Base-by-base conservation (phyloP, 64 coral and sea anemone genomes). In the Stichodactyla helianthus region DNA sequence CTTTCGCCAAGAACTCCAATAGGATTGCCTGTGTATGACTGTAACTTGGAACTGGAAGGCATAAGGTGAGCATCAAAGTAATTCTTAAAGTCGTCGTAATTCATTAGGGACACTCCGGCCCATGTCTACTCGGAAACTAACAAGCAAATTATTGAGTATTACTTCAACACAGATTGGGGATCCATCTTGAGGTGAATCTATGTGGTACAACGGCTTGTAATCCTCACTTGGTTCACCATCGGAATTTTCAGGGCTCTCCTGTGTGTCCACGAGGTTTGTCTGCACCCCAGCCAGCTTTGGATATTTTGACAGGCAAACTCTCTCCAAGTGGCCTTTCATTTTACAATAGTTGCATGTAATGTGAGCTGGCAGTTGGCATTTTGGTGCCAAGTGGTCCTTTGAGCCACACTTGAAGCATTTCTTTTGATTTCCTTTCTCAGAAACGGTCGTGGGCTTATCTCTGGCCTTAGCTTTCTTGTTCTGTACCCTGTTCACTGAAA, bases 11-110 rank as follows among this genome's bases (percentile, higher is more conserved):
- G 9, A 57, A 90, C 82, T n/a, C 18, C 51, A 70, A 91, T 79
- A 67, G n/a, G 16, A 65, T 91, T 79, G 64, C 77, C 83, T 10
- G 79, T 87, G 63, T 92, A 92, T 57, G 85, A 87, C 1, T 50
- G 54, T 22, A 92, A 62, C 82, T 55, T 84, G 59, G 87, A 51
- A 77, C 27, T 15, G n/a, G 79, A 74, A 16, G 86, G 79, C 61
- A 68, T 62, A 62, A 62, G 59, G 59, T 15, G 15, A 62, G 59
- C 15, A 62, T 62, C 59, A 17, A 62, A 62, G 59, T 62, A 62
- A 11, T 62, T 62, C 59, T 62, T 62, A 62, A 62, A 62, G 18
- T 87, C 53, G 68, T 87, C n/a, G 23, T 88, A 76, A 53, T 88
- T 88, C 71, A 77, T 88, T 19, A 82, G 2, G 27, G 55, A 63